Evolutionary conservation across 2,888 invertebrate species (phyloP).

Genomic region (Metallyticus violacea): DNA sequence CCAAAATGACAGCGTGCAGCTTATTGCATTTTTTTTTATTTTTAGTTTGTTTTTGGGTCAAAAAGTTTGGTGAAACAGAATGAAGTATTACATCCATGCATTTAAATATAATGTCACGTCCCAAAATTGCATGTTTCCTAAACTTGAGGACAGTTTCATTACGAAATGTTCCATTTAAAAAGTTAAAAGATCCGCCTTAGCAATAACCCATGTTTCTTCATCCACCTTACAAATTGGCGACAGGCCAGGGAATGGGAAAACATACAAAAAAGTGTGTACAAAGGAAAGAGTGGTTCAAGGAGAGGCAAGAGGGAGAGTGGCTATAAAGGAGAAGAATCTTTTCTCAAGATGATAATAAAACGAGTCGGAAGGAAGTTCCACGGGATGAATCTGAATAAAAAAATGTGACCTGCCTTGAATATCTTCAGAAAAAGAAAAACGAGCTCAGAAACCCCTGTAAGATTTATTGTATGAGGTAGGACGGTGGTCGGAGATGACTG

Average conservation of each 20-base stretch:
- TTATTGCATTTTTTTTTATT: too few relatives aligned
- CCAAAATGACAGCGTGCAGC: too few relatives aligned
- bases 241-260: not conserved
- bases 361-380: not conserved
- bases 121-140: not conserved
- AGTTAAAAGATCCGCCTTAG: not conserved
- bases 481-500: not conserved
- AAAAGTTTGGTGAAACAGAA: not conserved
- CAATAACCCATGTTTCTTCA: not conserved
- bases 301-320: not conserved
- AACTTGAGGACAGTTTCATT: not conserved
- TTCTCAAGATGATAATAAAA: constrained; percentile 13
- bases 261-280: not conserved
- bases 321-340: not conserved
- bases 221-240: constrained; percentile 1
- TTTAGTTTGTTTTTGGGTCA: too few relatives aligned
- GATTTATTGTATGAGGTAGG: not conserved
- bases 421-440: constrained; percentile 2
- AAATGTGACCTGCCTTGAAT: constrained; percentile 9
- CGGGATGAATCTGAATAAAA: not conserved
- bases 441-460: not conserved
- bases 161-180: not conserved
- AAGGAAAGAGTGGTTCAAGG: not conserved
- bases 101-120: not conserved
- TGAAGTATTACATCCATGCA: not conserved